Base-by-base conservation (phyloP, 2,888 invertebrate species). In the Pseudoips prasinana region DNA sequence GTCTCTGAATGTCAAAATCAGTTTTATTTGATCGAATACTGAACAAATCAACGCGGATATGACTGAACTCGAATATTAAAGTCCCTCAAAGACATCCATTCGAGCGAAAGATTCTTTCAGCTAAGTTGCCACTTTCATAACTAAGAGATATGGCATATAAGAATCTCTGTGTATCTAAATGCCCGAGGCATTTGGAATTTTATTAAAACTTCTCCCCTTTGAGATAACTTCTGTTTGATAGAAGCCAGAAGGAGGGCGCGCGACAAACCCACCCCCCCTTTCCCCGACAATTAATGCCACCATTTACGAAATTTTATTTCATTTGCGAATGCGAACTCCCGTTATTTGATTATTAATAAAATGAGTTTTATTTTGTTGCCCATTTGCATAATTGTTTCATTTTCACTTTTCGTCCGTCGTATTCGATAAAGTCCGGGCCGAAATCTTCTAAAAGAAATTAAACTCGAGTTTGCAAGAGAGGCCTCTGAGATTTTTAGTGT, bases 141-240 rank as follows among this genome's bases (percentile, higher is more conserved):
- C 70, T 69, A 64, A 50, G 58, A 71, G 65, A 75, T 54, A 49
- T 68, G 69, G 55, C 69, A 75, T 75, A 77, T 73, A 76, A 73
- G 70, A 80, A 73, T 73, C 68, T 67, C 62, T 66, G 64, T 74
- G 75, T 77, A 69, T 73, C 74, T 70, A 68, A 79, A 61, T 63
- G 83, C 86, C 74, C 46, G 65, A 64, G 80, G 86, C 84, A 70
- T 70, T 77, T 54, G 66, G 73, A 76, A 85, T 87, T 87, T 86
- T 87, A 86, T 87, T 84, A 86, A 84, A 87, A 85, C 72, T 87
- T 82, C 73, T 72, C 82, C 83, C 81, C 79, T 85, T 86, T 83
- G 72, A 82, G 74, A 83, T 74, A 81, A 82, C 78, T 82, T 83
- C 71, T 77, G 72, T 85, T 83, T 85, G 85, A 88, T 81, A 83